These are phyloP conservation scores for Ceratitis capitata DNA, from an alignment of 1,140 invertebrate species.

Conservation along the genomic window DNA sequence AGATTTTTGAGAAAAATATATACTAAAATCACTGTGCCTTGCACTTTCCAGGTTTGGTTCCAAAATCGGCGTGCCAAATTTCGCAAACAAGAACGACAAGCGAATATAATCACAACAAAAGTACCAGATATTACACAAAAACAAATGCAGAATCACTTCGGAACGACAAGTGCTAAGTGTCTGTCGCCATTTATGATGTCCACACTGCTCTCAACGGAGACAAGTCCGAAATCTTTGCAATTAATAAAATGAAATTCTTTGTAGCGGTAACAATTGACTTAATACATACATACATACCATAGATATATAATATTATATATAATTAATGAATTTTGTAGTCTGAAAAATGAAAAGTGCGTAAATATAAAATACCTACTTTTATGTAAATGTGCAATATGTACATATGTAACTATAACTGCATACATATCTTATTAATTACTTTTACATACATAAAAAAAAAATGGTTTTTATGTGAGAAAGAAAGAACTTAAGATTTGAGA, in stretches of 20 bases:
- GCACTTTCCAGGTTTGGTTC: slow-evolving; percentile 42
- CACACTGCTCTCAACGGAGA: background rate
- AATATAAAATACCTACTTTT: slow-evolving; percentile 12
- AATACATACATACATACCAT: background rate
- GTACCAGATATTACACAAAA: background rate
- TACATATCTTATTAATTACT: background rate
- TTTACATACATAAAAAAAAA: too few relatives aligned
- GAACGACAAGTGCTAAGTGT: background rate
- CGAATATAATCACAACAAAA: background rate
- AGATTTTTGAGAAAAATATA: too few relatives aligned
- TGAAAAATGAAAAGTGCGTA: background rate
- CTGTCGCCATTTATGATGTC: slow-evolving; percentile 31
- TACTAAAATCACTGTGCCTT: too few relatives aligned
- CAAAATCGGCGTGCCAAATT: slow-evolving; percentile 43
- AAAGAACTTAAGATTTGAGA: too few relatives aligned
- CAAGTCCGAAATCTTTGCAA: slow-evolving; percentile 27
- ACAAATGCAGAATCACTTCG: background rate
- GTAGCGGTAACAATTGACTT: background rate
- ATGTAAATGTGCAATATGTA: slow-evolving; percentile 29
- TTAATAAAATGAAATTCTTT: slow-evolving; percentile 11
- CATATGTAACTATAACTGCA: slow-evolving; percentile 30
- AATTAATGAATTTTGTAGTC: background rate
- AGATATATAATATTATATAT: too few relatives aligned
- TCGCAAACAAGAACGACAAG: slow-evolving; percentile 43
- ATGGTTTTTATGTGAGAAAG: background rate